Base-by-base conservation (phyloP, 2,797 vertebrate species). In the Phrynocephalus vlangalii region DNA sequence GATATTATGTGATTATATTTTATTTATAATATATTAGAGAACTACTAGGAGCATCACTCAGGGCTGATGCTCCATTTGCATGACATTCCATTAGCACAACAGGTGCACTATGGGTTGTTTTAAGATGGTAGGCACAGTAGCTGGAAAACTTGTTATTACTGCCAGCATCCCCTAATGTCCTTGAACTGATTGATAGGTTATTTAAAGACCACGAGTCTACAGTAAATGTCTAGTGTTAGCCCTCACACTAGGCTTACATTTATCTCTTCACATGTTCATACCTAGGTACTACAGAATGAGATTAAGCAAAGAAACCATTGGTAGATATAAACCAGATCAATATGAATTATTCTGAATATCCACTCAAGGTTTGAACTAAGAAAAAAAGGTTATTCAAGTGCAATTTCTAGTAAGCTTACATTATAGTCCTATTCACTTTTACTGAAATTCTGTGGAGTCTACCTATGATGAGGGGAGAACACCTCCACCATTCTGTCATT, bases 291-390 rank as follows among this genome's bases (percentile, higher is more conserved):
- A 20, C 22, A 83, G 8, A 83, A 83, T 73, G 11, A 83, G 68
- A 52, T n/a, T 44, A 30, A 71, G 22, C 20, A 79, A 30, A 30
- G 16, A 56, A 48, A 50, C 89, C 26, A 18, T 38, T 20, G 79
- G 38, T 44, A 44, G 38, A 89, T 67, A 56, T 68, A 79, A 78
- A 89, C 52, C 9, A 56, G 52, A 56, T 56, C 52, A 56, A 56
- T 56, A 7, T 56, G 13, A 56, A 56, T 56, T 10, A 56, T 56
- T 56, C 13, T 56, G 13, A 56, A 56, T 56, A 56, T 9, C 52
- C 13, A 56, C 9, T 13, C 52, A 56, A 56, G 52, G 52, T 56
- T 56, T 56, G 52, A 9, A 56, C 52, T 13, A 56, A 13, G 52
- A 56, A 56, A 13, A 13, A 9, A 56, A 56, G 52, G 13, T 56